Conservation (phyloP, 35 echinoderm and acorn worm species). For the Heliocidaris erythrogramma region DNA sequence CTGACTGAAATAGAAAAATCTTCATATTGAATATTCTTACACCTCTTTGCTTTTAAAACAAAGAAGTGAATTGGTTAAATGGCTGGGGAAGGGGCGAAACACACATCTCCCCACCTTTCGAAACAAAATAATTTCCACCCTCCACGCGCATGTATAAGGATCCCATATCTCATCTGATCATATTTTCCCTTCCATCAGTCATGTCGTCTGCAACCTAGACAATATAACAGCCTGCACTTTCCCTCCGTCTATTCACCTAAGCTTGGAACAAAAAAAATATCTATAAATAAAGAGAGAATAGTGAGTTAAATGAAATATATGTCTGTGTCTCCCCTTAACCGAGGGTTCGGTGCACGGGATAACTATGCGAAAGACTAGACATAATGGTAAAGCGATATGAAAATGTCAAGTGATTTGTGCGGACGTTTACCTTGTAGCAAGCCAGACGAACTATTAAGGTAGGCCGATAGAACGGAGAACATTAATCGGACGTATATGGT, state of each 20-base stretch:
- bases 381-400: neutral
- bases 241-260: neutral
- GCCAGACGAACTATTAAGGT: no score
- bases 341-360: neutral
- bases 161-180: neutral
- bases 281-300: neutral
- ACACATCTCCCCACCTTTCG: neutral
- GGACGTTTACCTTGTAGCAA: neutral
- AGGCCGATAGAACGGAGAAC: no score
- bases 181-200: neutral
- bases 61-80: no score
- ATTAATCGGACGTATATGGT: no score
- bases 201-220: neutral
- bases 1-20: no score
- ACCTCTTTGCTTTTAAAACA: no score
- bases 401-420: neutral
- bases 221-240: neutral
- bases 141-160: neutral
- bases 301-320: neutral
- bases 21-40: no score
- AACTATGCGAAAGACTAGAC: neutral
- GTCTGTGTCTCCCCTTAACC: neutral
- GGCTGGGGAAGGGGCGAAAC: neutral
- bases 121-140: neutral
- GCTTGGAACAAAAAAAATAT: neutral